Percentiles rank a stretch among this genome's conserved stretches.
These are phyloP conservation scores for Neoitamus cyanurus DNA, from an alignment of 2,888 invertebrate species.

Conservation along the genomic window DNA sequence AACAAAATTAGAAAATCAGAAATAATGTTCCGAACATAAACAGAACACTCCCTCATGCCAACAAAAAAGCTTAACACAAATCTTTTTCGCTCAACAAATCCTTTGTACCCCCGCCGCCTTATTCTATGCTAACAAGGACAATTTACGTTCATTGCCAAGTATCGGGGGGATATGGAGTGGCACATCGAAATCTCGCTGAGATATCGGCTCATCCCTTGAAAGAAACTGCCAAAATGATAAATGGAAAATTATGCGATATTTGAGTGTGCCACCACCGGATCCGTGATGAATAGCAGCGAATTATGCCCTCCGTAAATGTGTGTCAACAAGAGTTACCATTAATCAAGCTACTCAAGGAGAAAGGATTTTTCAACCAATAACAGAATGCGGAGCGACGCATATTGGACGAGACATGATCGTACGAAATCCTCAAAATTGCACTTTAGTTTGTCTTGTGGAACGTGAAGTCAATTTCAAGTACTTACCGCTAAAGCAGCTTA, in stretches of 20 bases:
- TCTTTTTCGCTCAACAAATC: background rate
- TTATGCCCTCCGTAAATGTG: background rate
- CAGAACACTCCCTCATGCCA: background rate
- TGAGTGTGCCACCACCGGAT: background rate
- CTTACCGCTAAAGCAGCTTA: background rate
- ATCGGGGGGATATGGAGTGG: background rate
- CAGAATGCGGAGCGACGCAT: background rate
- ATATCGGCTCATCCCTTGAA: background rate
- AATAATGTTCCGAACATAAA: background rate
- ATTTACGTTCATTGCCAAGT: background rate
- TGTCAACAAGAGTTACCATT: background rate
- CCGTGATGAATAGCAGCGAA: background rate
- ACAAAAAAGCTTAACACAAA: background rate
- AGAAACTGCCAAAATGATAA: background rate
- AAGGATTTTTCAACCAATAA: background rate
- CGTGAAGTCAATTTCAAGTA: background rate
- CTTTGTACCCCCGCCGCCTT: background rate
- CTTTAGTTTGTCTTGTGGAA: background rate
- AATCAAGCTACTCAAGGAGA: background rate
- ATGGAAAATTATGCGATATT: background rate
- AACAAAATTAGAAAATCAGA: background rate
- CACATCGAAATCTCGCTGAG: background rate
- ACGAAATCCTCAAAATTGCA: background rate
- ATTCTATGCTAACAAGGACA: background rate
- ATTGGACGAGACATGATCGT: background rate